Evolutionary conservation across 2,888 invertebrate species (phyloP), one percentile per base, ranked within the genome.

Genomic region (Carterocephalus palaemon): DNA sequence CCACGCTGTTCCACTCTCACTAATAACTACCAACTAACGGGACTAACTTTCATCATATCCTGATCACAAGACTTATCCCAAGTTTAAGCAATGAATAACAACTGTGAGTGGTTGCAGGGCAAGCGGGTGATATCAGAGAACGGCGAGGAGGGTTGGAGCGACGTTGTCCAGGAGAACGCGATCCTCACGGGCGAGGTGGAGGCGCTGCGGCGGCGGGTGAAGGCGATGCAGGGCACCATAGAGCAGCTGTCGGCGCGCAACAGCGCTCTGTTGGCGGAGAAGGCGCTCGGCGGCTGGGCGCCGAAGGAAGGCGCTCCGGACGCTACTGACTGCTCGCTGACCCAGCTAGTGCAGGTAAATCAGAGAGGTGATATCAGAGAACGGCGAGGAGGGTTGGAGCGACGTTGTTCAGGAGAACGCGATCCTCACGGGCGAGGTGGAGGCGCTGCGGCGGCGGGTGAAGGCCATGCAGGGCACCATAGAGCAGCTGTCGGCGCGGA

Each of bases 341-440:
- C 85, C 0, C 60, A 81, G 0, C 57, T 85, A 17, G 84, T 84
- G 2, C 92, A 94, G 69, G 93, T 84, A 36, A 33, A 5, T 26
- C n/a, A n/a, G n/a, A n/a, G n/a, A n/a, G n/a, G 89, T 95, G 7
- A 89, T 97, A 24, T 92, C 94, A 47, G 92, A 93, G 57, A 96
- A 97, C 72, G 98, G 98, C 2, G 91, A 91, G 51, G 94, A 95
- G 63, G 90, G 92, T 20, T 91, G 97, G 59, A 97, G 97, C 60
- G 99, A 99, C 71, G 95, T 98, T 80, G 97, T 94, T 70, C 95
- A 97, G 70, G 99, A 99, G 85, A 98, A 98, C 79, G 93, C 93
- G 13, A 94, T 98, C 90, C 88, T 98, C 1, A 92, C 94, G 58
- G 92, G 92, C 37, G 98, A 99, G 75, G 92, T 95, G 51, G 94